phyloP scores from a whole-genome alignment of 1,140 invertebrate species.

The Frieseomelitta varia region DNA sequence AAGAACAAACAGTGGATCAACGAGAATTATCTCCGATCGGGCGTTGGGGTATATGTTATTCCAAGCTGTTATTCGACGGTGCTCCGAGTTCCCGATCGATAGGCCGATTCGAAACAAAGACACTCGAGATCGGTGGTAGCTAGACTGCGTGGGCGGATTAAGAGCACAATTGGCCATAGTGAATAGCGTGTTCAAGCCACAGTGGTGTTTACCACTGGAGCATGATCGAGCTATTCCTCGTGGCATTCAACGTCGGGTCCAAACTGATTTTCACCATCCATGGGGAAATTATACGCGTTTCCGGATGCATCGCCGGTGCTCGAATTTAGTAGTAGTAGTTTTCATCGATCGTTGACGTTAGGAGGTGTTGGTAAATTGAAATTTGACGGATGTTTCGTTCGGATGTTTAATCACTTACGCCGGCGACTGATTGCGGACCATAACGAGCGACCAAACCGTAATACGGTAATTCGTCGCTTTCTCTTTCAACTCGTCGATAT shows the following conservation, averaged over 20 bases:
- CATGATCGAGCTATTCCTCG: conserved; percentile 70
- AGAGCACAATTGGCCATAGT: conserved; percentile 21
- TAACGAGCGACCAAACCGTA: no score
- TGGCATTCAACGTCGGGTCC: background rate
- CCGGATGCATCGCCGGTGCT: background rate
- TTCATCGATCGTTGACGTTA: no score
- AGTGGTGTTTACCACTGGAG: conserved; percentile 57
- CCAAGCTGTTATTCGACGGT: background rate
- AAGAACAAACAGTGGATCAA: background rate
- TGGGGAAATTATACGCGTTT: background rate
- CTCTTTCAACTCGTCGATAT: no score
- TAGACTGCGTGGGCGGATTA: conserved; percentile 34
- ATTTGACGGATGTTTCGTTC: no score
- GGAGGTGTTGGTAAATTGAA: no score
- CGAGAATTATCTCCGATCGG: background rate
- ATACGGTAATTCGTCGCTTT: no score
- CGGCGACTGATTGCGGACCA: no score
- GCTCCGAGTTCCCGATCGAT: conserved; percentile 3
- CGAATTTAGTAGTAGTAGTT: no score
- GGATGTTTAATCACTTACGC: no score
- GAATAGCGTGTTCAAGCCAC: conserved; percentile 12
- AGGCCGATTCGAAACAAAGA: background rate
- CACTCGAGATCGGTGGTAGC: background rate
- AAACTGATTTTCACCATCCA: background rate
- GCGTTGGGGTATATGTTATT: conserved; percentile 7